A percentile compares a stretch with the other conserved stretches of the same genome.
These are phyloP conservation scores for Gymnocheta viridis DNA, from an alignment of 2,888 invertebrate genomes.

Conservation along the genomic window DNA sequence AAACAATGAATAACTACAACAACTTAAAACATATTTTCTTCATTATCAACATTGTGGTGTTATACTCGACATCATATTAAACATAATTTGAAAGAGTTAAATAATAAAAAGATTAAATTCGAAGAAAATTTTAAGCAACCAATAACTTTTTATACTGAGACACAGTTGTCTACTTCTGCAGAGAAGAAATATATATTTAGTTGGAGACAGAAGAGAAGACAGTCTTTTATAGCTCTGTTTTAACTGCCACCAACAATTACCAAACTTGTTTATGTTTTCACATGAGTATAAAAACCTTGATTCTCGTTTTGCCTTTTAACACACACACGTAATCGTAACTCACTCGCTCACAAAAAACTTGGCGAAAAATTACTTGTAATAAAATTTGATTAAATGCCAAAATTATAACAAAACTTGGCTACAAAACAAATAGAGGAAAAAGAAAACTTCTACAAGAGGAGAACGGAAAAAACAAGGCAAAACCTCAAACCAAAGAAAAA, in stretches of 20 bases:
- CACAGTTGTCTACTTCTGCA: too few relatives aligned
- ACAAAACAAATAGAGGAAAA: constrained; percentile 20
- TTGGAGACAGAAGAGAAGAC: neutral
- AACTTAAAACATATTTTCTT: constrained; percentile 1
- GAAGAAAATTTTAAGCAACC: too few relatives aligned
- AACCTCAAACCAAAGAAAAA: constrained; percentile 11
- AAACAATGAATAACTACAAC: constrained; percentile 7
- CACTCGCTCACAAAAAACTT: constrained; percentile 40
- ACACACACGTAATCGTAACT: too few relatives aligned
- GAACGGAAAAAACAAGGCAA: neutral
- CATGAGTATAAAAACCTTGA: constrained; percentile 35
- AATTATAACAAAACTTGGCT: constrained; percentile 60
- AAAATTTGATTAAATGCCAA: constrained; percentile 69
- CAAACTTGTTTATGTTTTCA: constrained; percentile 24
- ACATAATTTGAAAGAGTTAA: neutral
- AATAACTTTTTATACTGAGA: too few relatives aligned
- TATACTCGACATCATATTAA: neutral
- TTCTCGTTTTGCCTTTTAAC: constrained; percentile 48
- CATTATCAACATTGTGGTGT: constrained; percentile 1
- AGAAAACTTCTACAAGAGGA: neutral
- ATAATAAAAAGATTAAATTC: neutral
- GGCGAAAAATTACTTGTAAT: constrained; percentile 61
- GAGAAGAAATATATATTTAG: too few relatives aligned
- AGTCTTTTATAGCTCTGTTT: neutral
- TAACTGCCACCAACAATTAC: neutral